A percentile compares a stretch with the other conserved stretches of the same genome.
Conservation (phyloP, 2,797 vertebrate species). For the Malacoctenus gilli region DNA sequence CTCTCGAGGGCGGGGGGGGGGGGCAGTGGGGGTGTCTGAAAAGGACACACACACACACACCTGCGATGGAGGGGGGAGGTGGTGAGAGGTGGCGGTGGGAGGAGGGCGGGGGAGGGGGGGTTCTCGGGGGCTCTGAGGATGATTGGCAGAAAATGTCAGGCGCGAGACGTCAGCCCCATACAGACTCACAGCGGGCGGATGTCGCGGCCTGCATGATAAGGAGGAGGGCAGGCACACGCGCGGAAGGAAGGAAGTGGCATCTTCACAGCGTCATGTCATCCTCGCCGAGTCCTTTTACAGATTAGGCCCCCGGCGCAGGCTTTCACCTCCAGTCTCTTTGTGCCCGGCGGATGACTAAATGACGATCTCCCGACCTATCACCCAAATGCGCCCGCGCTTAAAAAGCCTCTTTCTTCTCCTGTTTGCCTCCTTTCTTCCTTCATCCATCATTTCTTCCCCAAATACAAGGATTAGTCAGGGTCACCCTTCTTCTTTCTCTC, state of each 20-base stretch:
- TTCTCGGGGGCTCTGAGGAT: constrained; percentile 30
- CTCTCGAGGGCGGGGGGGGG: no score
- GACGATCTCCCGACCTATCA: constrained; percentile 55
- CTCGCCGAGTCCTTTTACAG: constrained; percentile 42
- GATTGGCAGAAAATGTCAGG: constrained; percentile 74
- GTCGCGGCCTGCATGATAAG: constrained; percentile 67
- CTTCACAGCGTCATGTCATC: constrained; percentile 69
- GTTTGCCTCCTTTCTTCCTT: constrained; percentile 36
- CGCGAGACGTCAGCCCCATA: constrained; percentile 40
- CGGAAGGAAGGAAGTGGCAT: constrained; percentile 52
- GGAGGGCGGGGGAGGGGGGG: constrained; percentile 3
- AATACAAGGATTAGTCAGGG: constrained; percentile 69
- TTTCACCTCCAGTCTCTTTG: constrained; percentile 38
- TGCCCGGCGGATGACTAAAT: constrained; percentile 40
- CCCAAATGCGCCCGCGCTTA: constrained; percentile 31
- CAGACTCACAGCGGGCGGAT: constrained; percentile 67
- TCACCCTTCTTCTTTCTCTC: constrained; percentile 49
- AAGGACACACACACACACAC: constrained; percentile 67
- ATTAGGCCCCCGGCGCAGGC: constrained; percentile 43
- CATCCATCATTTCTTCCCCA: constrained; percentile 55
- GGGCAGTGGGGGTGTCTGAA: constrained; percentile 55
- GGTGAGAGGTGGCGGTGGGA: background rate
- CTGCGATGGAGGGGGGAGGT: constrained; percentile 19
- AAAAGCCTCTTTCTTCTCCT: constrained; percentile 47
- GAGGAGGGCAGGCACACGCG: constrained; percentile 49